These are phyloP conservation scores for Manis crassicaudata DNA, from an alignment of 2,797 vertebrate genomes.

Conservation along the genomic window DNA sequence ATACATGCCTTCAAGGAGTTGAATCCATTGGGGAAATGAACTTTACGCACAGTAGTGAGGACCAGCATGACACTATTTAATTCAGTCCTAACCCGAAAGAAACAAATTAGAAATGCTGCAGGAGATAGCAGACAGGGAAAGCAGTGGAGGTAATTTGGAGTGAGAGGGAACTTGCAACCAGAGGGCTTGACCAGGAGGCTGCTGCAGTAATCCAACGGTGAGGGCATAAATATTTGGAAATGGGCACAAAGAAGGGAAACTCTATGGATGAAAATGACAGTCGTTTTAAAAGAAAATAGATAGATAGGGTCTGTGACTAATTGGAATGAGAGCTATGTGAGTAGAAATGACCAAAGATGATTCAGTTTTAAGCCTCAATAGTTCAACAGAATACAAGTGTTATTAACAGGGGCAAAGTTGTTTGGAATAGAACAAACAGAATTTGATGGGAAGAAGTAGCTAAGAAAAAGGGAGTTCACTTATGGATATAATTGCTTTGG, in stretches of 20 bases:
- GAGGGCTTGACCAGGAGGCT: not conserved
- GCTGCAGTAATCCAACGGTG: not conserved
- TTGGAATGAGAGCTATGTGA: conserved; percentile 6
- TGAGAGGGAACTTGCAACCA: not conserved
- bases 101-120: not conserved
- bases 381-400: conserved; percentile 19
- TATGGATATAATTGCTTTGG: not conserved
- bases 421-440: conserved; percentile 13
- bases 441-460: not conserved
- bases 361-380: conserved; percentile 29
- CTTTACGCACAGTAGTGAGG: not conserved
- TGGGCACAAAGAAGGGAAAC: not conserved
- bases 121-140: not conserved
- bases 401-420: conserved; percentile 22
- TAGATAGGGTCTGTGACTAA: not conserved
- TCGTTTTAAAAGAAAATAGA: conserved; percentile 29
- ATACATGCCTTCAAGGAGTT: not conserved
- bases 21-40: not conserved
- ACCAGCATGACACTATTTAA: not conserved
- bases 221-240: not conserved
- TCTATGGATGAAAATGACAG: not conserved
- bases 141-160: not conserved
- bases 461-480: conserved; percentile 2
- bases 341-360: conserved; percentile 8
- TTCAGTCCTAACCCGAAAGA: conserved; percentile 25